Conservation (phyloP, 2,113 vertebrate species). For the Aspidoscelis tigris region DNA sequence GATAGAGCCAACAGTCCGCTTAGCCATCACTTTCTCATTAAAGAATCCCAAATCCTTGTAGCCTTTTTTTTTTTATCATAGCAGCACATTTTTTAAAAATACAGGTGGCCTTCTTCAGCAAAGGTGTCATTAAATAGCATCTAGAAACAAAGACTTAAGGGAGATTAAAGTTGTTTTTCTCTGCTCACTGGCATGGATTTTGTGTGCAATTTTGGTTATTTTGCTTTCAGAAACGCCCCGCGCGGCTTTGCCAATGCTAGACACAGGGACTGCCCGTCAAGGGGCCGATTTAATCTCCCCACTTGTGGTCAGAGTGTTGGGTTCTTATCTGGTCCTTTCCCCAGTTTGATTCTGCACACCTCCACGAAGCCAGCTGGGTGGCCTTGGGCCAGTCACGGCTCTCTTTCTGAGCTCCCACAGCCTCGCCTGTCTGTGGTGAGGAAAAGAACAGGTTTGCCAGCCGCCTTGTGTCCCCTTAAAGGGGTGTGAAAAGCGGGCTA, state of each 20-base stretch:
- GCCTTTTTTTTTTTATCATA: not conserved
- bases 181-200: not conserved
- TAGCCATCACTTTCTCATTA: not conserved
- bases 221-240: not conserved
- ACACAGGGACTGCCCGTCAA: no score
- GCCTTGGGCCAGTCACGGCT: no score
- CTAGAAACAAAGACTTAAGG: conserved; percentile 14
- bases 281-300: no score
- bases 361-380: no score
- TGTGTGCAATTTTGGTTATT: not conserved
- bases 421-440: no score
- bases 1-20: not conserved
- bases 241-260: not conserved
- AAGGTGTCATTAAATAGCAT: not conserved
- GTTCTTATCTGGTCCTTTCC: no score
- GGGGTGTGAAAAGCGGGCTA: no score
- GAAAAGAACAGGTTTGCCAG: no score
- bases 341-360: no score
- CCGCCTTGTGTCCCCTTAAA: no score
- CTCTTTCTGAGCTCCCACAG: no score
- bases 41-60: not conserved
- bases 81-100: not conserved
- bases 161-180: not conserved
- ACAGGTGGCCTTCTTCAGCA: conserved; percentile 7
- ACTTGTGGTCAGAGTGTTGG: no score